A percentile compares a stretch with the other conserved stretches of the same genome.
These are phyloP conservation scores for Bradypodion ventrale DNA, from an alignment of 2,797 vertebrate species.

Conservation along the genomic window DNA sequence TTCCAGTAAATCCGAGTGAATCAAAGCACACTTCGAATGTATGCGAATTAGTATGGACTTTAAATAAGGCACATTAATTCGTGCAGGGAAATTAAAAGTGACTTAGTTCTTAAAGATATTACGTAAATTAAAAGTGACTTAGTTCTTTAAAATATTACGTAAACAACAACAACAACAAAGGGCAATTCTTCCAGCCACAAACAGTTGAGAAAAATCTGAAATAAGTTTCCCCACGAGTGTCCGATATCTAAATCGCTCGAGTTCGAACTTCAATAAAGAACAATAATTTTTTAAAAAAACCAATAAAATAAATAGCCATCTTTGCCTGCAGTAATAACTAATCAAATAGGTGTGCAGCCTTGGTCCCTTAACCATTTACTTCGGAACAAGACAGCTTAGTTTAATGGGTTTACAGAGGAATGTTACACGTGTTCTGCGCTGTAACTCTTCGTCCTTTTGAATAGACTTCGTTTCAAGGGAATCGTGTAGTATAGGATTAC, in stretches of 20 bases:
- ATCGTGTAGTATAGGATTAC: background rate
- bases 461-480: background rate
- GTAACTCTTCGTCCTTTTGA: background rate
- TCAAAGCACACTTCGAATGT: background rate
- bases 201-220: background rate
- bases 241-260: background rate
- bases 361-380: background rate
- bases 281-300: background rate
- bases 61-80: background rate
- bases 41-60: too few relatives aligned
- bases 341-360: background rate
- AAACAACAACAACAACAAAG: background rate
- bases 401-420: too few relatives aligned
- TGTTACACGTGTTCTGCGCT: background rate
- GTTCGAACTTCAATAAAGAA: background rate
- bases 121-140: too few relatives aligned
- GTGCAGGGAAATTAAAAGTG: too few relatives aligned
- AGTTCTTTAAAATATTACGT: background rate
- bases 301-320: background rate
- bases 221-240: background rate
- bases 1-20: background rate
- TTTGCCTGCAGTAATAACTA: background rate
- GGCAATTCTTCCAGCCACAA: background rate
- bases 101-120: background rate
- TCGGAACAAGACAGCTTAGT: background rate